Percentiles rank a stretch among this genome's conserved stretches.
Evolutionary conservation across 2,888 invertebrate species (phyloP).

Genomic region (Drosophila eohydei): DNA sequence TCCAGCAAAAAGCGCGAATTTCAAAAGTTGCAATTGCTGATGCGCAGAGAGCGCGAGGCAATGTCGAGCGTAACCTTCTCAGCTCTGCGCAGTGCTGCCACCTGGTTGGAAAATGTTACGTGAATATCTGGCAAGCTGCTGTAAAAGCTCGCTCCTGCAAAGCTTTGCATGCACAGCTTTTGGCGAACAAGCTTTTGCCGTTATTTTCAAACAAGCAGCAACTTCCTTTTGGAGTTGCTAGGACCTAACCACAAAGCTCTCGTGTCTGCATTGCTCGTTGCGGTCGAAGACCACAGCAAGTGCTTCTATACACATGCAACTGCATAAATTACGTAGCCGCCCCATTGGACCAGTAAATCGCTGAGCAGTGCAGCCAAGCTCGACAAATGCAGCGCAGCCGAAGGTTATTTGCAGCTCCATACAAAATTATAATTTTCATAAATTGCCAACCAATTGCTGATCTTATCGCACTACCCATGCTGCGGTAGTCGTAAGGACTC

Average conservation of each 20-base stretch:
- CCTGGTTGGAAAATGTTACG: neutral
- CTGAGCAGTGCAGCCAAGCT: constrained; percentile 37
- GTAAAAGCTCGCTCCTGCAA: constrained; percentile 21
- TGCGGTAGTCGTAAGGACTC: constrained; percentile 13
- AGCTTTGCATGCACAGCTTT: constrained; percentile 5
- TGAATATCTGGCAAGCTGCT: neutral
- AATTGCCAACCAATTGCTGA: constrained; percentile 62
- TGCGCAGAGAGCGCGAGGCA: neutral
- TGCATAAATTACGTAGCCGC: constrained; percentile 55
- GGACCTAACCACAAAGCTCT: constrained; percentile 14
- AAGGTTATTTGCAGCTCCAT: constrained; percentile 47
- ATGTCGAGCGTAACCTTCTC: neutral
- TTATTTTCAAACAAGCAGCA: neutral
- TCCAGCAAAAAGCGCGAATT: neutral
- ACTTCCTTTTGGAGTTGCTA: neutral
- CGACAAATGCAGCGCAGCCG: constrained; percentile 29
- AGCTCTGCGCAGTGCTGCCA: constrained; percentile 20
- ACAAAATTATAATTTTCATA: constrained; percentile 68
- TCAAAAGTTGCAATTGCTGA: neutral
- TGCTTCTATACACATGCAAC: constrained; percentile 19
- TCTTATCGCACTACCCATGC: constrained; percentile 51
- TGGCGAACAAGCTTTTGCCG: constrained; percentile 8
- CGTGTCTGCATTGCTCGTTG: neutral
- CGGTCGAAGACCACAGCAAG: constrained; percentile 13
- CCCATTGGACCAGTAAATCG: constrained; percentile 32